Base-by-base conservation (phyloP, 2,797 vertebrate genomes). In the Spinus olivaceus region DNA sequence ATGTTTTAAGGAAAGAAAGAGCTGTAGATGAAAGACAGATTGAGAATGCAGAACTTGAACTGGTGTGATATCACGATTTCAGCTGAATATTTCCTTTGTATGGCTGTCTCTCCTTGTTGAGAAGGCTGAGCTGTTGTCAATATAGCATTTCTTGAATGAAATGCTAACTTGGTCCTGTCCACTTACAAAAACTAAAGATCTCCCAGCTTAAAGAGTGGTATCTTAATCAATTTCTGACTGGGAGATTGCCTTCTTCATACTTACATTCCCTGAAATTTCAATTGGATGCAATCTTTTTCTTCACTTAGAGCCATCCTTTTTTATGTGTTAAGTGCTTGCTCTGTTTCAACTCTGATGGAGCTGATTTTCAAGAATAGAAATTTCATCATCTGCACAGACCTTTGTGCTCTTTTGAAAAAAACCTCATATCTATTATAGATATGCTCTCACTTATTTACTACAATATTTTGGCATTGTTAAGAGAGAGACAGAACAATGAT, bases 331-430 rank as follows among this genome's bases (percentile, higher is more conserved):
- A 92, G 51, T 60, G 39, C 53, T 92, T 94, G 24, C 25, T 92
- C 60, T 89, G 50, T 88, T 95, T 93, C 84, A 89, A 65, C 17
- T 82, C 76, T 78, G 86, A 74, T 78, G 47, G 42, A 59, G 41
- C 23, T 92, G 84, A 88, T 92, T 95, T 95, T 92, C 51, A 78
- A 72, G 35, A 67, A 42, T 3, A 80, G 54, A 92, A 86, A 51
- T 86, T 79, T 27, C 16, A 47, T 79, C 8, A 2, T 64, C 64
- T 80, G 50, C 30, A 56, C 42, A 71, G 64, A 92, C 19, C 17
- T 81, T 72, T 56, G 23, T 64, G 35, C 28, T 86, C 24, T 72
- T 91, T 64, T 42, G 20, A 39, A 90, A 69, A 70, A 77, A 46
- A 44, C 41, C 10, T 76, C 19, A 4, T 77, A 8, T 63, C 7